Evolutionary conservation across 2,113 vertebrate genomes (phyloP).

Genomic region (Herpetotheres cachinnans): DNA sequence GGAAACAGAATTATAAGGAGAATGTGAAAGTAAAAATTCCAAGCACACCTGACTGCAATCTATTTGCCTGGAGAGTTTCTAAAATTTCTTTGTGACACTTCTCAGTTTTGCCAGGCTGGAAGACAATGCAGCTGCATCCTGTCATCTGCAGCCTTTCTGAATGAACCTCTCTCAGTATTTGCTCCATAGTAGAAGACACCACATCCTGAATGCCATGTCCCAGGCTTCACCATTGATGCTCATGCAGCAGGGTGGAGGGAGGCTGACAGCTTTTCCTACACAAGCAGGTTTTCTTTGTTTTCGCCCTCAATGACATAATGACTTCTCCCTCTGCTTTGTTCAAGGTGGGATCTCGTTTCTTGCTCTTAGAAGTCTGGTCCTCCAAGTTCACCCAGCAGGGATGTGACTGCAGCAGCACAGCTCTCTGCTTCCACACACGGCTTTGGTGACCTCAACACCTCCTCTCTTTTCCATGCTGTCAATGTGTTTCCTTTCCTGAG

Average conservation of each 20-base stretch:
- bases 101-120: neutral
- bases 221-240: neutral
- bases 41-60: neutral
- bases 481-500: neutral
- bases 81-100: neutral
- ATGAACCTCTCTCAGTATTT: neutral
- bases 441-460: neutral
- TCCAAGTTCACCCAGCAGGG: neutral
- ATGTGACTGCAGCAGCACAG: neutral
- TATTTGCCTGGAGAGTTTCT: neutral
- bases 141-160: neutral
- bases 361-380: neutral
- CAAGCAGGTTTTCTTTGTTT: neutral
- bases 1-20: neutral
- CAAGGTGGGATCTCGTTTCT: neutral
- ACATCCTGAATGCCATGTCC: neutral
- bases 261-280: neutral
- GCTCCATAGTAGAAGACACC: neutral
- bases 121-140: neutral
- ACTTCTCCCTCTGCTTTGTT: neutral
- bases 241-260: neutral
- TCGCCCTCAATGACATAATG: neutral
- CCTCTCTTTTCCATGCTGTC: neutral
- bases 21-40: neutral
- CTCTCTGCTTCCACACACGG: neutral